Base-by-base conservation (phyloP, 23 tunicate genomes). In the Phallusia fumigata region DNA sequence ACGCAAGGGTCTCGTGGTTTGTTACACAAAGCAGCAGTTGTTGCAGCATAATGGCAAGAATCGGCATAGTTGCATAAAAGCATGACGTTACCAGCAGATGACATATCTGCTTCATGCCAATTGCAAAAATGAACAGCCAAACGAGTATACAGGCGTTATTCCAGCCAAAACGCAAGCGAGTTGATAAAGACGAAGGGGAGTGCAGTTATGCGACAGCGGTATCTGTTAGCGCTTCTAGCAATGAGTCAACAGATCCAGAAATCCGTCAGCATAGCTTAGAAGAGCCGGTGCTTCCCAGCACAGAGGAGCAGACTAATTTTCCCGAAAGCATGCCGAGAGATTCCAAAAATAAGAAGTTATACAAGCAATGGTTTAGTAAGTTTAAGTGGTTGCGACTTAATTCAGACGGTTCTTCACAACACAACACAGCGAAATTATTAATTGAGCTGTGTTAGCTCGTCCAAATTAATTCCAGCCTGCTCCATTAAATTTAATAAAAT, bases 321-420 rank as follows among this genome's bases (percentile, higher is more conserved):
- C 69, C 69, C 26, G 69, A 58, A 58, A 58, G 16, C 69, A 58
- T 58, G 69, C 69, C 69, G 69, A 58, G 69, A 58, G 69, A 58
- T 58, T 51, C 15, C n/a, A 51, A 51, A 51, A 51, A 51, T 13
- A 51, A 51, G 58, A 51, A 51, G 18, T 51, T 58, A 58, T 6
- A 21, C 69, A 58, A 58, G 69, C 69, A 21, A 16, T 58, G 69
- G 69, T 58, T 58, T 24, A 22, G 13, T 6, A 5, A 58, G 28
- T 21, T 24, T 16, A 58, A 58, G 69, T 40, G 47, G 47, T 22
- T 58, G 69, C 69, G 69, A 58, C 69, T 58, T 58, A 6, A 58
- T 58, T 13, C 69, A 58, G 69, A 58, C 16, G 69, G 69, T 6
- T 40, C 69, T 58, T 58, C n/a, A n/a, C n/a, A n/a, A n/a, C n/a